phyloP scores from a whole-genome alignment of 2,113 vertebrate species.

The Microcebus jonahi region DNA sequence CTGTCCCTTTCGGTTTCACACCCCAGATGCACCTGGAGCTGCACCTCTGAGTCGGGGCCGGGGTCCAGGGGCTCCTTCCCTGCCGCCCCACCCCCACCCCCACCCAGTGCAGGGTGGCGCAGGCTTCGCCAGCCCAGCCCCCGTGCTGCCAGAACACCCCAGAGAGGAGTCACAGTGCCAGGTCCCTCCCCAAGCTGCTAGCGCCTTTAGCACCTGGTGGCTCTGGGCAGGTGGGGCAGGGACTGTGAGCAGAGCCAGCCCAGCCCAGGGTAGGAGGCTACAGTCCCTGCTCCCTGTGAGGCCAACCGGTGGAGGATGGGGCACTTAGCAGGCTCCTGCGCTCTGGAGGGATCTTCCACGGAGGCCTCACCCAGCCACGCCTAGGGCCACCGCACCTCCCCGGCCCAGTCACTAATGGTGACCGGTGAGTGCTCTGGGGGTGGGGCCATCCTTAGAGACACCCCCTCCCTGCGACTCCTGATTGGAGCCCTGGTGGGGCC shows the following conservation, averaged over 20 bases:
- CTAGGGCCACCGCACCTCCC: background rate
- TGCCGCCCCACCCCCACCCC: too few species aligned
- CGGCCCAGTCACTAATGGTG: too few species aligned
- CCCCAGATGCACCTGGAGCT: too few species aligned
- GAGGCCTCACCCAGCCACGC: background rate
- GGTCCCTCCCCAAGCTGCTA: background rate
- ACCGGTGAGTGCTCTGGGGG: background rate
- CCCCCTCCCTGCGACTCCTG: fast-evolving
- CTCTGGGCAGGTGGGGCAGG: background rate
- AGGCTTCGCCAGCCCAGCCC: fast-evolving
- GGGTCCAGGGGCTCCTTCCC: too few species aligned
- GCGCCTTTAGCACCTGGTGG: background rate
- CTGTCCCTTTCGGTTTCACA: background rate
- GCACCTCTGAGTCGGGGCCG: background rate
- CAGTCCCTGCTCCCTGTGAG: background rate
- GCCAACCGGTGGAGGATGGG: background rate
- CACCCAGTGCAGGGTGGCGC: background rate
- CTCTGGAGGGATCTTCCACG: background rate
- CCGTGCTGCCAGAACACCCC: background rate
- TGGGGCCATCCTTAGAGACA: background rate
- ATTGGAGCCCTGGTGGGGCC: background rate
- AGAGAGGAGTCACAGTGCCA: background rate
- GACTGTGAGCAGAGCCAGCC: too few species aligned
- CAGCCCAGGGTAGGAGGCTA: too few species aligned
- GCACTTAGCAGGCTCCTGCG: background rate